A percentile compares a stretch with the other conserved stretches of the same genome.
phyloP scores from a whole-genome alignment of 2,113 vertebrate genomes.

The Alethe diademata region DNA sequence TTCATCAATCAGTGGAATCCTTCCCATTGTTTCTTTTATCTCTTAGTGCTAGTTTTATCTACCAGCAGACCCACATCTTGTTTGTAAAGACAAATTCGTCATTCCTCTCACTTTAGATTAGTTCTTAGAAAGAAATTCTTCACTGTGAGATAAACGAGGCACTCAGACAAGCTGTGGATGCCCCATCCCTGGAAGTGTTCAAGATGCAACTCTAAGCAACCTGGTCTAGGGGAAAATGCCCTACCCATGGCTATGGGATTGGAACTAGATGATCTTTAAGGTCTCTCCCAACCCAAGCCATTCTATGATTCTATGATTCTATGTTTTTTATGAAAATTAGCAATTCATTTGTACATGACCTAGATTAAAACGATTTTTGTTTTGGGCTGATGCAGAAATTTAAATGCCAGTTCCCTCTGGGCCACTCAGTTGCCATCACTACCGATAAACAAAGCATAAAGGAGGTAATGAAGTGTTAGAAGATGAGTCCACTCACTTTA shows the following conservation, averaged over 20 bases:
- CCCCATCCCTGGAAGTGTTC: not conserved
- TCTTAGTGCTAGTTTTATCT: too few relatives aligned
- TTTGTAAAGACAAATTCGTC: too few relatives aligned
- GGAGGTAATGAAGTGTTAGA: constrained; percentile 26
- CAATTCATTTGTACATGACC: not conserved
- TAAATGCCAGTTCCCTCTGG: not conserved
- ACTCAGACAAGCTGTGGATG: not conserved
- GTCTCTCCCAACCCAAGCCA: not conserved
- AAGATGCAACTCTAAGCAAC: not conserved
- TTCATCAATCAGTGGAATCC: too few relatives aligned
- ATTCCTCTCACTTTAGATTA: not conserved
- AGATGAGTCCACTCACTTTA: not conserved
- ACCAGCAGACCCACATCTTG: too few relatives aligned
- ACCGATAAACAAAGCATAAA: not conserved
- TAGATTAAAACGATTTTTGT: not conserved
- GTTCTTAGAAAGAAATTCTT: not conserved
- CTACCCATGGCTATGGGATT: not conserved
- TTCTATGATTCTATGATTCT: not conserved
- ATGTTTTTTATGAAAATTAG: not conserved
- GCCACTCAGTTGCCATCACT: not conserved
- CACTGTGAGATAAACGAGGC: not conserved
- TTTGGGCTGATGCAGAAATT: not conserved
- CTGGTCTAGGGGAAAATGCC: not conserved
- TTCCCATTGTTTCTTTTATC: too few relatives aligned
- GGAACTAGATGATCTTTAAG: not conserved